Base-by-base conservation (phyloP, 2,113 vertebrate genomes). In the Chamaea fasciata region DNA sequence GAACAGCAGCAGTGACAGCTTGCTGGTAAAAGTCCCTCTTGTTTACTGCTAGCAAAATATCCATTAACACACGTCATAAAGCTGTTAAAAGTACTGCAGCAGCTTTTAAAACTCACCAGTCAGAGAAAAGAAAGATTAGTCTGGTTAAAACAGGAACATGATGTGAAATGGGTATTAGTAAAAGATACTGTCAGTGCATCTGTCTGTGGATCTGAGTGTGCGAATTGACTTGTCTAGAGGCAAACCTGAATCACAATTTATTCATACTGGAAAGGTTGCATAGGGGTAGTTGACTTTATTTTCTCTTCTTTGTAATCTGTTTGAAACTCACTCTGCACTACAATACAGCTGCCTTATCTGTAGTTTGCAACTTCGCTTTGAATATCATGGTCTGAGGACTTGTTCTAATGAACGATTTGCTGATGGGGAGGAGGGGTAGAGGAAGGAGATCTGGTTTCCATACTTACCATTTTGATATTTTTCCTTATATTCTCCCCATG, bases 31-130 rank as follows among this genome's bases (percentile, higher is more conserved):
- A 78, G 46, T 77, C 24, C 24, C 30, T 76, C 41, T 65, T 67
- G 46, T 53, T 24, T 68, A n/a, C 52, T 71, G 41, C 28, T 78
- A 85, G 55, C 50, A 75, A 62, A 91, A 80, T 37, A 70, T 4
- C 47, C 57, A 42, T 71, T 88, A 77, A 62, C n/a, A 44, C 30
- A 49, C 6, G 0, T 55, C 56, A 56, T 59, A 60, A 89, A 70
- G 64, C 85, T 94, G 39, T 63, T 92, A 18, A 46, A 85, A 89
- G 78, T 67, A 22, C 60, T n/a, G 59, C 50, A 76, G 59, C 55
- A 90, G 70, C 74, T 93, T 92, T 64, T 31, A 50, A 80, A 90
- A 50, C 49, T 71, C 37, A 10, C 14, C 24, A 37, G 63, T 82
- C 59, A 57, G 87, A 60, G 70, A 74, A 62, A 74, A 57, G 35